Conservation (phyloP, 2,888 invertebrate species). For the Parelbella ahira region DNA sequence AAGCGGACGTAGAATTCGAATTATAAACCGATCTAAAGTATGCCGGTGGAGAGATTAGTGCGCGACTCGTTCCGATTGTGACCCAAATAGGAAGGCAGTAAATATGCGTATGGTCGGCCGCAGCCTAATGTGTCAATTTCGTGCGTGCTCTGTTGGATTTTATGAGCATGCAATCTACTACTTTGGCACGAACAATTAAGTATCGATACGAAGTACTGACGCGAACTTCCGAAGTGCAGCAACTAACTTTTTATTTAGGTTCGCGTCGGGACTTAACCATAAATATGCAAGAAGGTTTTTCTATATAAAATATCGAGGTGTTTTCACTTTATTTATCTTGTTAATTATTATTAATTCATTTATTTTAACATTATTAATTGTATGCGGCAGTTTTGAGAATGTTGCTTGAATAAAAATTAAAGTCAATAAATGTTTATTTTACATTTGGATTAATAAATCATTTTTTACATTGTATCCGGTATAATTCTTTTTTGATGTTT, state of each 20-base stretch:
- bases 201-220: not conserved
- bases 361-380: no score
- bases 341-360: no score
- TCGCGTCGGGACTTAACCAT: not conserved
- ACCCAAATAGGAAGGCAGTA: constrained; percentile 9
- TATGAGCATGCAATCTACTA: constrained; percentile 8
- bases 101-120: constrained; percentile 18
- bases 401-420: no score
- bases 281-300: constrained; percentile 4
- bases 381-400: no score
- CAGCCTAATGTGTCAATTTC: constrained; percentile 14
- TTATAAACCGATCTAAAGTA: not conserved
- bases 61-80: constrained; percentile 1
- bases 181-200: constrained; percentile 8
- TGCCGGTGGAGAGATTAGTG: not conserved
- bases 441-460: no score
- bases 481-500: no score
- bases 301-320: constrained; percentile 2
- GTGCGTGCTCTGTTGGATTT: constrained; percentile 5
- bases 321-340: not conserved
- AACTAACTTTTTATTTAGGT: constrained; percentile 1
- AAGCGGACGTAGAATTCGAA: not conserved
- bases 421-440: no score
- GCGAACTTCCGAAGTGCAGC: not conserved
- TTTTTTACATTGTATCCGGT: no score